Base-by-base conservation (phyloP, 1,140 invertebrate genomes). In the Aplysia californica region DNA sequence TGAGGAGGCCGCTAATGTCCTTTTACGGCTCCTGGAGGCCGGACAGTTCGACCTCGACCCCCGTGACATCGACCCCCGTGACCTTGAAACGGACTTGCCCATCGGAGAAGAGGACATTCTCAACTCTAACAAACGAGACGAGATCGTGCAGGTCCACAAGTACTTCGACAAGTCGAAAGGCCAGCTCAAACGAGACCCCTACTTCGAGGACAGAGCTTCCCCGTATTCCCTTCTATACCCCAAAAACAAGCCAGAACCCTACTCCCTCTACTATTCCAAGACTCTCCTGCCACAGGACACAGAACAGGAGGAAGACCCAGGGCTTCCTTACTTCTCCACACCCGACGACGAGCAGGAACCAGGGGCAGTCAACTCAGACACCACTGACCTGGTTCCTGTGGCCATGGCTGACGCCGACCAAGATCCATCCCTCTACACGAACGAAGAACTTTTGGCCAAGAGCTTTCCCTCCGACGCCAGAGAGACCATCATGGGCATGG, bases 61-160 rank as follows among this genome's bases (percentile, higher is more conserved):
- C 36, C 15, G 23, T n/a, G 50, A 5, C 18, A 38, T 29, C 38
- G 55, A 64, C 2, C 56, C 23, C 20, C 55, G n/a, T 1, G 36
- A 39, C 35, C 33, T 21, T 2, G 55, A 21, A 5, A 29, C 41
- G 26, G 56, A 56, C n/a, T 61, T 70, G 3, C 41, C 58, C 20
- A 26, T 50, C n/a, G 31, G 50, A 20, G 72, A 67, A n/a, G 31
- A 23, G n/a, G 71, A 67, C 26, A 61, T 79, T 38, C 44, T 78
- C 38, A 79, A 75, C 64, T 85, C 84, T 15, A 75, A 81, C 33
- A 85, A 85, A 76, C 81, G 84, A 0, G 84, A 85, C 59, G 84
- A 85, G 74, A 80, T 85, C 67, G 82, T 85, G 21, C 75, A 82
- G 61, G 80, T 85, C 15, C 84, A 85, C 78, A 85, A 85, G 71